Evolutionary conservation across 2,113 vertebrate species (phyloP).

Genomic region (Varanus salvator): DNA sequence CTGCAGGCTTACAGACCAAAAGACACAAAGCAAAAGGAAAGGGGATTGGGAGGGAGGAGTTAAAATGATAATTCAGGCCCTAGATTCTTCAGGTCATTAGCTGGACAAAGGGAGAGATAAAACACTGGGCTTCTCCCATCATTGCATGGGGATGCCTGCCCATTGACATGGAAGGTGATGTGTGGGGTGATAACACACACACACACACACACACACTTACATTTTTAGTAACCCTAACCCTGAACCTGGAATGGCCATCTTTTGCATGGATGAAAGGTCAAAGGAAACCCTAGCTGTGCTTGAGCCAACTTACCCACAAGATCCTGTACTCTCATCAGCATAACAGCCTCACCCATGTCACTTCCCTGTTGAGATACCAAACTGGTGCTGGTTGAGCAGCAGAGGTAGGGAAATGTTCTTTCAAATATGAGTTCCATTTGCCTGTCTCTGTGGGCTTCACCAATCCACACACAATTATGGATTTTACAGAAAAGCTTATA

Average conservation of each 20-base stretch:
- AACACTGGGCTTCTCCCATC: background rate
- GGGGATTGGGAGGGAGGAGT: too few relatives aligned
- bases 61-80: too few relatives aligned
- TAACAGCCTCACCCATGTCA: slow-evolving; percentile 54
- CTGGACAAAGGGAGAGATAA: background rate
- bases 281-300: slow-evolving; percentile 37
- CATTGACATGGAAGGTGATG: background rate
- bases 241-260: slow-evolving; percentile 50
- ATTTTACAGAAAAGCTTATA: background rate
- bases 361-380: slow-evolving; percentile 4
- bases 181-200: background rate
- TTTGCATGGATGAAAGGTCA: slow-evolving; percentile 51
- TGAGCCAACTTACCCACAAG: slow-evolving; percentile 40
- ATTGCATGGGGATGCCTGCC: background rate
- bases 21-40: too few relatives aligned
- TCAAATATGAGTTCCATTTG: background rate
- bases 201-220: too few relatives aligned
- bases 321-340: slow-evolving; percentile 33
- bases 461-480: background rate
- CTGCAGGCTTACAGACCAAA: too few relatives aligned
- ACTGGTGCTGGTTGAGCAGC: slow-evolving; percentile 12
- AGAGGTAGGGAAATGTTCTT: background rate
- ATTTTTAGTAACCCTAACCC: background rate
- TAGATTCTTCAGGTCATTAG: background rate
- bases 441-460: background rate